Conservation (phyloP, 2,113 vertebrate genomes). For the Microtus richardsoni region DNA sequence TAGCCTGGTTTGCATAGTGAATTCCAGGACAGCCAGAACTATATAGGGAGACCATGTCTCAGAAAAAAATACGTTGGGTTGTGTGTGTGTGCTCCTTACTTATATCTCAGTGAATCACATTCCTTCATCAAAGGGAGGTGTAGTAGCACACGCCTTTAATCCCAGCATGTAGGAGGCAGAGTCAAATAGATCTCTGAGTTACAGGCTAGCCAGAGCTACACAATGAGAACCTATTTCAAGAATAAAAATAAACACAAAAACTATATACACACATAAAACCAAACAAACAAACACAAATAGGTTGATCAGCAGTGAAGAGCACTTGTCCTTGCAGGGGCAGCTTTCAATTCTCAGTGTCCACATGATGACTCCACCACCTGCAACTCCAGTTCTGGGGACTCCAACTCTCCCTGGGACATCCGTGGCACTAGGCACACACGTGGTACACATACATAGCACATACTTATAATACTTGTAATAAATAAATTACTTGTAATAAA, state of each 20-base stretch:
- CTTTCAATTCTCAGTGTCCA: not conserved
- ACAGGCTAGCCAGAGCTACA: not conserved
- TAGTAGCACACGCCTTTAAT: too few species aligned
- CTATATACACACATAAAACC: not conserved
- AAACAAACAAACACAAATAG: too few species aligned
- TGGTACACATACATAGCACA: not conserved
- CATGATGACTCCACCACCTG: not conserved
- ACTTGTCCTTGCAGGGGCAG: too few species aligned
- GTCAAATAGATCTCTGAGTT: too few species aligned
- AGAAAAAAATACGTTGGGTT: not conserved
- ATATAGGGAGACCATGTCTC: not conserved
- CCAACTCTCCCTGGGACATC: too few species aligned
- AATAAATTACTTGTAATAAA: not conserved
- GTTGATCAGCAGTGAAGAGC: not conserved
- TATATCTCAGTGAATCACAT: too few species aligned
- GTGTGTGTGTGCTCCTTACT: too few species aligned
- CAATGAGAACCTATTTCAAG: not conserved
- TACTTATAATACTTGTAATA: too few species aligned
- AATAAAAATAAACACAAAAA: not conserved
- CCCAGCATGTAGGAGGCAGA: too few species aligned
- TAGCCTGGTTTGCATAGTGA: not conserved
- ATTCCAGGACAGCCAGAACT: not conserved
- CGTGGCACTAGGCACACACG: not conserved
- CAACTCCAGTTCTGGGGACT: not conserved
- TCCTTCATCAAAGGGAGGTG: too few species aligned